These are phyloP conservation scores for Iguana delicatissima DNA, from an alignment of 2,797 vertebrate species.

Conservation along the genomic window DNA sequence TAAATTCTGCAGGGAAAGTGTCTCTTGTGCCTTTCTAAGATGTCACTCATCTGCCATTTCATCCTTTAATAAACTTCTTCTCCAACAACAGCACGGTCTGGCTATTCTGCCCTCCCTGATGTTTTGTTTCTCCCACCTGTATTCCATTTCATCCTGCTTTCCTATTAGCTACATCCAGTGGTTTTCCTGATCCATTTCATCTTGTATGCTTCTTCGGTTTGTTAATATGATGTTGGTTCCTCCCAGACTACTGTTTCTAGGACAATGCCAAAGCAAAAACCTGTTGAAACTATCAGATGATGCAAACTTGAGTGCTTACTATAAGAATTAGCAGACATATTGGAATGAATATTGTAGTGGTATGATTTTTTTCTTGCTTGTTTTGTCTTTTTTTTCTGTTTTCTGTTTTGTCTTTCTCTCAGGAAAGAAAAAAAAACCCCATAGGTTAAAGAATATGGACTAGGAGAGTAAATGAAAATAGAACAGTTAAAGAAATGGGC, in stretches of 20 bases:
- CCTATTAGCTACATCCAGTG: neutral
- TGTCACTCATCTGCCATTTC: neutral
- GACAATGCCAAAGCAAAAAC: neutral
- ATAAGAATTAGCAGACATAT: neutral
- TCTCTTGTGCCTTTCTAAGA: neutral
- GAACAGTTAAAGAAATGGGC: neutral
- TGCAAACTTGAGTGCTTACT: neutral
- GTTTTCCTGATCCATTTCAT: neutral
- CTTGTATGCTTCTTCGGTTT: neutral
- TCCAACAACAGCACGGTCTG: neutral
- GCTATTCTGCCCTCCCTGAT: neutral
- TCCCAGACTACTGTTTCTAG: neutral
- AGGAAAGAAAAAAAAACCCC: neutral
- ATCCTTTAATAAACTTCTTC: slow-evolving; percentile 20
- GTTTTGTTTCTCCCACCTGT: neutral
- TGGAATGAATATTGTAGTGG: neutral
- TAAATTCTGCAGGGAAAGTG: neutral
- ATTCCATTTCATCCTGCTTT: neutral
- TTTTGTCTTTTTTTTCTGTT: neutral
- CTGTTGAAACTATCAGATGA: neutral
- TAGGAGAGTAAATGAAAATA: neutral
- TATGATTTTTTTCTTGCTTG: neutral
- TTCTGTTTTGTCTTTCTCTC: neutral
- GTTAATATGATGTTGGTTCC: neutral
- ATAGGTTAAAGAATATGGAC: neutral